Base-by-base conservation (phyloP, 2,888 invertebrate genomes). In the Monoplex corrugatus region DNA sequence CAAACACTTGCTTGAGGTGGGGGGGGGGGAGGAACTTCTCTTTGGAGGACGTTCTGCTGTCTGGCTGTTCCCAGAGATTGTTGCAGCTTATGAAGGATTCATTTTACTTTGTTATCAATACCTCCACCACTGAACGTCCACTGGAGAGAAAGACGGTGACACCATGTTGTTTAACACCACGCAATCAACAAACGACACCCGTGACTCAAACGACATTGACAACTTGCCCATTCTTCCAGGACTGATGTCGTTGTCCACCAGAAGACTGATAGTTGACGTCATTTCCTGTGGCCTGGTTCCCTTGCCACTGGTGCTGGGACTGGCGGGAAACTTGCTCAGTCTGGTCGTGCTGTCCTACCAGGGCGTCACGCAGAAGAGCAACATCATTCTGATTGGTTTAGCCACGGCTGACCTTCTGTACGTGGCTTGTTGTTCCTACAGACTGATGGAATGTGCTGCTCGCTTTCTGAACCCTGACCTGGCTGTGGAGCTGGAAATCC, bases 261-360 rank as follows among this genome's bases (percentile, higher is more conserved):
- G 43, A 23, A 28, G 8, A 40, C 1, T 80, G 23, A 43, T 80
- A 5, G 2, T 80, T 23, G 78, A 80, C 43, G 43, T 80, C 23
- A 80, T 80, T 40, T 80, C 78, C 78, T 80, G 78, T 43, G 78
- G 78, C 28, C 40, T 80, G 28, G 78, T 43, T 28, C 78, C 78
- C 5, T 80, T 80, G 23, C 78, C 28, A 23, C 28, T n/a, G 40
- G 23, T 80, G 1, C 28, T 80, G 6, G 78, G 78, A 6, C 3
- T 40, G 8, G 16, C 43, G 2, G 78, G 78, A 10, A 80, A 80
- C 28, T 8, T 43, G 78, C 28, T 80, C 28, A 80, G 78, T 32
- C 10, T 80, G 40, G 5, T 80, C 10, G 78, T 80, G 43, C 10
- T 80, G 40, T 43, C 28, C 5, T 43, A 80, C 13, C 43, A 28